phyloP scores from a whole-genome alignment of 2,797 vertebrate species.

The Labroides dimidiatus region DNA sequence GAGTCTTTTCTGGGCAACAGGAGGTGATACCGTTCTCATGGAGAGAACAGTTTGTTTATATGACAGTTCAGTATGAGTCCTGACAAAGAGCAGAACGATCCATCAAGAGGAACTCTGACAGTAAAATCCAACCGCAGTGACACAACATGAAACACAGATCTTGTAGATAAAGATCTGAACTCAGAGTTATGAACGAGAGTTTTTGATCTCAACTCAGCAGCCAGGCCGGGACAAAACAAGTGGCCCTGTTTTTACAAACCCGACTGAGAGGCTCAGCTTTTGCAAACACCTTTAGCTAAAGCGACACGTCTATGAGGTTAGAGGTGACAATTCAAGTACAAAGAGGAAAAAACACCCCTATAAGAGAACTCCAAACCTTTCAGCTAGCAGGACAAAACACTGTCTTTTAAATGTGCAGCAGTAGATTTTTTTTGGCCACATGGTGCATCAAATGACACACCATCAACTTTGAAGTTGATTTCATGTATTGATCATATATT shows the following conservation, averaged over 20 bases:
- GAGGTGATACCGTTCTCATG: neutral
- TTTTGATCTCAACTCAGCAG: neutral
- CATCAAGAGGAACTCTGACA: neutral
- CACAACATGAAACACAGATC: neutral
- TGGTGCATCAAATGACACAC: too few relatives aligned
- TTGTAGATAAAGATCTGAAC: too few relatives aligned
- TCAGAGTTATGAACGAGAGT: too few relatives aligned
- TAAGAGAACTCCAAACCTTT: too few relatives aligned
- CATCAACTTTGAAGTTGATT: neutral
- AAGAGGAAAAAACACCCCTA: neutral
- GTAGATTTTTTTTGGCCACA: too few relatives aligned
- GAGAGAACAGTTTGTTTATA: constrained; percentile 3
- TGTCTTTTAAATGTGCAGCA: too few relatives aligned
- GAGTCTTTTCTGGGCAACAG: neutral
- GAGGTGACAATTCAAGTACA: neutral
- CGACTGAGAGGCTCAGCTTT: neutral
- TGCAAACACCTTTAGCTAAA: neutral
- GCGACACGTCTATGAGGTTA: neutral
- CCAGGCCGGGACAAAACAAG: too few relatives aligned
- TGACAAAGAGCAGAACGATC: neutral
- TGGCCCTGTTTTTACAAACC: neutral
- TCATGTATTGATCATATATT: neutral
- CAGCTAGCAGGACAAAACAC: too few relatives aligned
- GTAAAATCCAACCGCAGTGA: neutral
- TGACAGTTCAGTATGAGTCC: neutral